Evolutionary conservation across 1,140 invertebrate species (phyloP).

Genomic region (Dysdera silvatica): DNA sequence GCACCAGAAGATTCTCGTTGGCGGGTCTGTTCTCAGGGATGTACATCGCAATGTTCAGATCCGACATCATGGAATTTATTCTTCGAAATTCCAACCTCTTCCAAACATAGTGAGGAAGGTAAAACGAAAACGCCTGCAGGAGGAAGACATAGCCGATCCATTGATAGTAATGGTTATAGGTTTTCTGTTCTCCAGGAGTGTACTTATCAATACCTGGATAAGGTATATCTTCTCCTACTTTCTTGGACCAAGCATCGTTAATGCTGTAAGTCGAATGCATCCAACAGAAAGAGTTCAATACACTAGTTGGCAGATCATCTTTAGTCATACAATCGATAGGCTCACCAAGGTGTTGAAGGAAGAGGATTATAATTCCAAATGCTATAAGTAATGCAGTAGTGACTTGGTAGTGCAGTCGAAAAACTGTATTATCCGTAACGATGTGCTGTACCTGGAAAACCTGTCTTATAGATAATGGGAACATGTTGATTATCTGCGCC

Average conservation of each 20-base stretch:
- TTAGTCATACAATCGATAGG: constrained; percentile 45
- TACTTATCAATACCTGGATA: constrained; percentile 69
- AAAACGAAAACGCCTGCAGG: constrained; percentile 59
- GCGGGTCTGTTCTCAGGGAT: constrained; percentile 59
- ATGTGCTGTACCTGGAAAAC: too few relatives aligned
- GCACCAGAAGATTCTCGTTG: constrained; percentile 67
- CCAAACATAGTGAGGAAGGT: constrained; percentile 63
- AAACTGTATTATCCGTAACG: constrained; percentile 80
- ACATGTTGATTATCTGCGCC: too few relatives aligned
- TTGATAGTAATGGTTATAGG: constrained; percentile 65
- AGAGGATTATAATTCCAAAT: constrained; percentile 49
- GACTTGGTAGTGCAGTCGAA: constrained; percentile 50
- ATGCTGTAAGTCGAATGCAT: constrained; percentile 79
- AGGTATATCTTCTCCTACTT: constrained; percentile 43
- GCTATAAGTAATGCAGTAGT: constrained; percentile 49
- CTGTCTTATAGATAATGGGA: too few relatives aligned
- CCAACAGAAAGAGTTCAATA: constrained; percentile 93
- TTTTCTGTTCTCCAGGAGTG: constrained; percentile 55
- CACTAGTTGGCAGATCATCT: constrained; percentile 62
- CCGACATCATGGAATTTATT: constrained; percentile 37
- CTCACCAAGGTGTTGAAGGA: constrained; percentile 50
- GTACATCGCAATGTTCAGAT: constrained; percentile 27
- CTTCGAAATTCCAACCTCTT: constrained; percentile 47
- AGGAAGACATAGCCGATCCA: constrained; percentile 95
- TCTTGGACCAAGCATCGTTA: constrained; percentile 36